Evolutionary conservation across 2,797 vertebrate genomes (phyloP), one percentile per base, ranked within the genome.

Genomic region (Streptopelia turtur): DNA sequence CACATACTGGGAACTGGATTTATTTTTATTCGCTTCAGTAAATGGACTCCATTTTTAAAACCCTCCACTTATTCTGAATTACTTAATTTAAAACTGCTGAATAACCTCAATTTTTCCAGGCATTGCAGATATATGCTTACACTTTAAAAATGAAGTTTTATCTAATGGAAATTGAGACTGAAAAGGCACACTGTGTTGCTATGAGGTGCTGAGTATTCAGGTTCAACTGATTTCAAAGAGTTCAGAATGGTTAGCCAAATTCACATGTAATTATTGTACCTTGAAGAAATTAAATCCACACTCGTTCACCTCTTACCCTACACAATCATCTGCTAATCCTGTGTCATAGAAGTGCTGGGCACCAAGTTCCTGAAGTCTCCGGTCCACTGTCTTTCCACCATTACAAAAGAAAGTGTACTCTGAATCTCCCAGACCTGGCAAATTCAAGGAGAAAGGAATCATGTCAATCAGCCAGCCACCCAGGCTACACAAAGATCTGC

Each of bases 401-500:
- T 99, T 99, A 96, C 99, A 99, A 95, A 99, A 99, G 97, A 98
- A 98, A 1, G 98, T 98, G 97, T 99, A 99, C 88, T 99, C 99
- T 39, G 99, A 99, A 95, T 99, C 99, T 88, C 99, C 99, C 93
- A 99, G 98, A 95, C 98, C 99, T 99, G 92, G 24, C 66, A 79
- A 82, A 65, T 59, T 22, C 27, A 92, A 79, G 79, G 41, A 70
- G 90, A 93, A 28, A 88, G 33, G 16, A 61, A 87, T 33, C 0
- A 0, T 9, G 33, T 86, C 37, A 81, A 16, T n/a, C 37, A 84
- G 16, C 5, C 57, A 90, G 50, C 35, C n/a, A 66, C 15, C 5
- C 5, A 35, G 30, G 45, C 22, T 39, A 84, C 52, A 72, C 23
- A 56, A 88, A 63, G 20, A 50, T n/a, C 35, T 88, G 39, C 60